These are phyloP conservation scores for Adineta ricciae DNA, from an alignment of 2,888 invertebrate species.

Conservation along the genomic window DNA sequence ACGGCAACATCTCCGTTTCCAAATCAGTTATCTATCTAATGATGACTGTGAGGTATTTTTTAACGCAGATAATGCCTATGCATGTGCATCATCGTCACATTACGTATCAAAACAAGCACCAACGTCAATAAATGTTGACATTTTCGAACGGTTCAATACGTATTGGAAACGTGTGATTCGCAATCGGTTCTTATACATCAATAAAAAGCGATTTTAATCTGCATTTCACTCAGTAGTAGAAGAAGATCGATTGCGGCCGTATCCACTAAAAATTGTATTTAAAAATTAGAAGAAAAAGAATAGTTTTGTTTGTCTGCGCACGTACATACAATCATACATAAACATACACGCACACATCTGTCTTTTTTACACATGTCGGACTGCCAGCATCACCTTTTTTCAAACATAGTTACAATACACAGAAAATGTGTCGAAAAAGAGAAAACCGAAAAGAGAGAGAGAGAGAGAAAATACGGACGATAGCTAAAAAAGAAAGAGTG, in stretches of 20 bases:
- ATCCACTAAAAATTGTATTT: slow-evolving; percentile 15
- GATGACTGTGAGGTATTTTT: not conserved
- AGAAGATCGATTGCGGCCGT: not conserved
- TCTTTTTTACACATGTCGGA: not conserved
- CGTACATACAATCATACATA: slow-evolving; percentile 13
- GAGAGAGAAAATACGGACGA: slow-evolving; percentile 11
- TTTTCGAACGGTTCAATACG: not conserved
- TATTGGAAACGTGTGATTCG: not conserved
- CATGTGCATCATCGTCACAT: not conserved
- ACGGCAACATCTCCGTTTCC: not conserved
- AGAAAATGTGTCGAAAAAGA: not conserved
- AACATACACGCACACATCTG: slow-evolving; percentile 10
- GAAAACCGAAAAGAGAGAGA: not conserved
- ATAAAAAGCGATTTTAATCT: no score
- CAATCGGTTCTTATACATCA: not conserved
- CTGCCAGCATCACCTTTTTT: slow-evolving; percentile 14
- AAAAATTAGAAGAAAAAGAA: slow-evolving; percentile 15
- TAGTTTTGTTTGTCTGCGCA: not conserved
- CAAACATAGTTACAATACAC: not conserved
- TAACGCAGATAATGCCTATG: not conserved
- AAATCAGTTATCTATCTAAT: not conserved
- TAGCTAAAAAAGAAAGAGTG: slow-evolving; percentile 3
- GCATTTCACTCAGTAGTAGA: no score
- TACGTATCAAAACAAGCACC: not conserved
- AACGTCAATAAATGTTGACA: not conserved